phyloP scores from a whole-genome alignment of 2,888 invertebrate species.

The Oxyscelio sp. region DNA sequence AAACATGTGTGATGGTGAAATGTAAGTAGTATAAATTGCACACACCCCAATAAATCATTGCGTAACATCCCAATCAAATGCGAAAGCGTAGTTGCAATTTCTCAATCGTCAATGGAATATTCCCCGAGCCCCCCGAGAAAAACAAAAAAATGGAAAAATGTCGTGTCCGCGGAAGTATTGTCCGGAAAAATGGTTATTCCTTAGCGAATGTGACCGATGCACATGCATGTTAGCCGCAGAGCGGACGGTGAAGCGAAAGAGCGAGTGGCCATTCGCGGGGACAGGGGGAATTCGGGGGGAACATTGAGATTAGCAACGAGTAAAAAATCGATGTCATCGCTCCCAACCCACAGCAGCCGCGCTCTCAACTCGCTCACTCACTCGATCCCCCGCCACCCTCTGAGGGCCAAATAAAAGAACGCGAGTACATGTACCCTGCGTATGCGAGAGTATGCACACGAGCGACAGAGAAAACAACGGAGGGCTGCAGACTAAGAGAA shows the following conservation, averaged over 20 bases:
- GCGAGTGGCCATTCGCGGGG: conserved; percentile 66
- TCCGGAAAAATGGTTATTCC: conserved; percentile 85
- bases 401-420: conserved; percentile 87
- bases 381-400: conserved; percentile 80
- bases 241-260: conserved; percentile 77
- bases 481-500: conserved; percentile 75
- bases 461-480: conserved; percentile 71
- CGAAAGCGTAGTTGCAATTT: conserved; percentile 30
- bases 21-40: no score
- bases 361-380: conserved; percentile 69
- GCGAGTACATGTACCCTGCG: conserved; percentile 83
- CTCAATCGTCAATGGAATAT: conserved; percentile 36
- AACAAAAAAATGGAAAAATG: background rate
- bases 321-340: conserved; percentile 88
- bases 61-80: conserved; percentile 61
- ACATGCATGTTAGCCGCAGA: conserved; percentile 83
- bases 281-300: conserved; percentile 76
- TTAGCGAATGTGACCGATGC: conserved; percentile 84
- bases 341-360: conserved; percentile 81
- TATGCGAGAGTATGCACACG: conserved; percentile 74
- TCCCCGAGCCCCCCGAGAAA: background rate
- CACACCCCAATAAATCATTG: conserved; percentile 29
- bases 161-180: conserved; percentile 67
- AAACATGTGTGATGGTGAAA: no score
- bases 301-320: conserved; percentile 88